Conservation (phyloP, 1,140 invertebrate species). For the Camponotus pennsylvanicus region DNA sequence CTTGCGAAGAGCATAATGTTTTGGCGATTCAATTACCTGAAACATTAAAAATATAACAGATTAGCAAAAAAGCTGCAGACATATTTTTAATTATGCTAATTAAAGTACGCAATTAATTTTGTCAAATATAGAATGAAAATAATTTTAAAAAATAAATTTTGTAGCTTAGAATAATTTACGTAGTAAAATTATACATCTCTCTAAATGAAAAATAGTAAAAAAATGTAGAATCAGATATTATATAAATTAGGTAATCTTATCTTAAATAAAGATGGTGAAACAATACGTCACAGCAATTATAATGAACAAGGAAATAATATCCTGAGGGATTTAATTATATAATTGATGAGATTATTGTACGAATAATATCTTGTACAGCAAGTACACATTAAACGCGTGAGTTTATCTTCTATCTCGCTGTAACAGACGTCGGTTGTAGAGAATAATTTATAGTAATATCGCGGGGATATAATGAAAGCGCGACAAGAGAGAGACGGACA, state of each 20-base stretch:
- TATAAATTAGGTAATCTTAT: not conserved
- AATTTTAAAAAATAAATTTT: not conserved
- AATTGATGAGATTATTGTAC: not conserved
- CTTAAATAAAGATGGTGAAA: not conserved
- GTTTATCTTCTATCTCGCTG: slow-evolving; percentile 14
- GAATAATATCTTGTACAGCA: slow-evolving; percentile 1
- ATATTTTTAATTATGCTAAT: not conserved
- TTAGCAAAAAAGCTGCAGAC: not conserved
- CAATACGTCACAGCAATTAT: not conserved
- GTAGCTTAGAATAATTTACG: not conserved
- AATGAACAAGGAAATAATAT: not conserved
- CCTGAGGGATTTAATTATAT: not conserved
- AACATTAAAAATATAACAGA: slow-evolving; percentile 12
- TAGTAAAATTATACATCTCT: not conserved
- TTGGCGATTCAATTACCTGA: slow-evolving; percentile 21
- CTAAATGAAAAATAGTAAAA: not conserved
- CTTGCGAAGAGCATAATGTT: not conserved
- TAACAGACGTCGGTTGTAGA: not conserved
- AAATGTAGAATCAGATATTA: not conserved
- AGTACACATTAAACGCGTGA: not conserved
- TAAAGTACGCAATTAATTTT: not conserved
- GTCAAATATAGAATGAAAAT: not conserved
- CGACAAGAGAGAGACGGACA: slow-evolving; percentile 12
- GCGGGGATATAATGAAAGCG: slow-evolving; percentile 37
- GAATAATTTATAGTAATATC: slow-evolving; percentile 51